A percentile compares a stretch with the other conserved stretches of the same genome.
Conservation (phyloP, 2,888 invertebrate genomes). For the Amitus sp. region DNA sequence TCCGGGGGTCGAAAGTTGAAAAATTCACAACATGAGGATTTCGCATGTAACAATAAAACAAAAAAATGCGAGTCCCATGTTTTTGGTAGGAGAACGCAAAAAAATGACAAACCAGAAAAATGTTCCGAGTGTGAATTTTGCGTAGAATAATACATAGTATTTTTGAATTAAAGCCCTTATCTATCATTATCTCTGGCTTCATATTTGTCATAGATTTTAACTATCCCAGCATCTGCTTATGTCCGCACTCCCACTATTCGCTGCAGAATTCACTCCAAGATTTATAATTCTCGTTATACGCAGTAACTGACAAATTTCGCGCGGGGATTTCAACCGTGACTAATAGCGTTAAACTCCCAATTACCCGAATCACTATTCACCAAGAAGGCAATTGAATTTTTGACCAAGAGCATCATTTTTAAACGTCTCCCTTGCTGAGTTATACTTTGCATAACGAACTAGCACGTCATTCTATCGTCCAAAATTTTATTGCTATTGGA, state of each 20-base stretch:
- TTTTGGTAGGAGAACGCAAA: too few relatives aligned
- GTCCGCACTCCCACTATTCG: slow-evolving; percentile 46
- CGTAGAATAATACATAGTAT: too few relatives aligned
- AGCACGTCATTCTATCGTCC: not conserved
- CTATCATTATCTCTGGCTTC: slow-evolving; percentile 52
- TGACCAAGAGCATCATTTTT: not conserved
- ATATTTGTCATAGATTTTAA: slow-evolving; percentile 50
- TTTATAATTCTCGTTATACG: slow-evolving; percentile 15
- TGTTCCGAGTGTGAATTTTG: too few relatives aligned
- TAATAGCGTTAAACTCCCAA: slow-evolving; percentile 3
- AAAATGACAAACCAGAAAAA: too few relatives aligned
- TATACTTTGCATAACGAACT: not conserved
- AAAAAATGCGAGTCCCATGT: too few relatives aligned
- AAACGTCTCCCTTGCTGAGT: not conserved
- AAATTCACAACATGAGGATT: too few relatives aligned
- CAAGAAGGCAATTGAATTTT: not conserved
- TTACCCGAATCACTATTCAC: slow-evolving; percentile 7
- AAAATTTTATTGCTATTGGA: too few relatives aligned
- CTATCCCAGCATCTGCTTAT: slow-evolving; percentile 44
- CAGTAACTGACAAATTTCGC: slow-evolving; percentile 5
- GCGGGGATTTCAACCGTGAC: not conserved
- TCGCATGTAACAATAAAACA: too few relatives aligned
- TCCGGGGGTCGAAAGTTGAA: too few relatives aligned
- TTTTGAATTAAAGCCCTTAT: too few relatives aligned
- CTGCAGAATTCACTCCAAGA: slow-evolving; percentile 44